These are phyloP conservation scores for Dendrolimus houi DNA, from an alignment of 2,888 invertebrate species.

Conservation along the genomic window DNA sequence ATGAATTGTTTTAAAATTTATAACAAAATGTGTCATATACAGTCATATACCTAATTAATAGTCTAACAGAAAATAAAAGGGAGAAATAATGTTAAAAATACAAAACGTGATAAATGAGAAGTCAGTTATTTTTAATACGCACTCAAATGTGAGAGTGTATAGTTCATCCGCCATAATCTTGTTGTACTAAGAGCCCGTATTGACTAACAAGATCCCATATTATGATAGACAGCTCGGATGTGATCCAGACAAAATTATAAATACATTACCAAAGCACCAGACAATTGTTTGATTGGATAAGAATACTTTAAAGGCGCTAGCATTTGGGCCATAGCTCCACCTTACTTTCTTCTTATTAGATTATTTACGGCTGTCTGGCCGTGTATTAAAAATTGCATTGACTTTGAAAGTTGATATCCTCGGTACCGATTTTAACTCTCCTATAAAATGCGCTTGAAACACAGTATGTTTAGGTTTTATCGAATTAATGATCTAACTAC, in stretches of 20 bases:
- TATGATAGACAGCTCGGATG: constrained; percentile 50
- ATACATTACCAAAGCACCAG: neutral
- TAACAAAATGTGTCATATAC: too few relatives aligned
- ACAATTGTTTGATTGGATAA: neutral
- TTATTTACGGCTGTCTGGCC: neutral
- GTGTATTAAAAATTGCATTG: too few relatives aligned
- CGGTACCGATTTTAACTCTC: too few relatives aligned
- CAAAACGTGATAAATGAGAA: too few relatives aligned
- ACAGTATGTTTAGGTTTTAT: constrained; percentile 7
- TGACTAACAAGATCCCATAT: constrained; percentile 26
- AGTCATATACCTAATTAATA: too few relatives aligned
- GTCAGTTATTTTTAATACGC: too few relatives aligned
- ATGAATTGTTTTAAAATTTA: too few relatives aligned
- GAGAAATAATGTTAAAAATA: too few relatives aligned
- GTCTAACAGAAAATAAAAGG: too few relatives aligned
- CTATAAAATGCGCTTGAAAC: constrained; percentile 10
- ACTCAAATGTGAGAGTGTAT: constrained; percentile 6
- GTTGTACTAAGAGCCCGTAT: constrained; percentile 23
- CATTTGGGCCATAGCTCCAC: neutral
- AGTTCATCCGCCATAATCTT: constrained; percentile 23
- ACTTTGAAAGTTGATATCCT: too few relatives aligned
- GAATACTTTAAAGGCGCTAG: neutral
- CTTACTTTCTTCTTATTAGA: neutral
- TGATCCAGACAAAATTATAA: neutral
- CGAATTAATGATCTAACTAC: constrained; percentile 25